phyloP scores from a whole-genome alignment of 2,797 vertebrate genomes.

The Pelodytes ibericus region DNA sequence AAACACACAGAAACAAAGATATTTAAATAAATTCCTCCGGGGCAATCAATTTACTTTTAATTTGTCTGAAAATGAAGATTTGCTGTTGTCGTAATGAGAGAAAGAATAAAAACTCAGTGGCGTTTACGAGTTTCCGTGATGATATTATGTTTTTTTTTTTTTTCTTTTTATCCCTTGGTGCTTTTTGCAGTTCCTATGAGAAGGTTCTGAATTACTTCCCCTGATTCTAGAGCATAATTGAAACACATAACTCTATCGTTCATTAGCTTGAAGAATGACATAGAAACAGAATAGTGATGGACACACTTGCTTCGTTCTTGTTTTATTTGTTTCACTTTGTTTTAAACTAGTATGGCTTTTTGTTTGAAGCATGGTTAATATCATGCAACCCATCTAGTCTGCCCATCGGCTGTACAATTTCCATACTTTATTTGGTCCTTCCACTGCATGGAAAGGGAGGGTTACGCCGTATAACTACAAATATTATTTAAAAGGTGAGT shows the following conservation, averaged over 20 bases:
- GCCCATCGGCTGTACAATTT: too few relatives aligned
- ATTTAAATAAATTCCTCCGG: constrained; percentile 77
- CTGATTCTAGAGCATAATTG: constrained; percentile 29
- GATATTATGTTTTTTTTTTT: constrained; percentile 69
- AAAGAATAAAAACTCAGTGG: constrained; percentile 85
- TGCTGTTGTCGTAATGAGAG: constrained; percentile 76
- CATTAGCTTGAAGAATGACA: constrained; percentile 12
- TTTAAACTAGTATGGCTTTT: neutral
- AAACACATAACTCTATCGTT: constrained; percentile 20
- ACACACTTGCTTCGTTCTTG: too few relatives aligned
- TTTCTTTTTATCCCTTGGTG: constrained; percentile 78
- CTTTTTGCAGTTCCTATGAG: constrained; percentile 78
- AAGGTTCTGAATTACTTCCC: constrained; percentile 21
- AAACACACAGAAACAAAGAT: constrained; percentile 75
- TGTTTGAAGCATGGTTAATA: too few relatives aligned
- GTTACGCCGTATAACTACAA: too few relatives aligned
- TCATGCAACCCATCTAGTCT: too few relatives aligned
- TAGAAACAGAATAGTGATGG: constrained; percentile 1
- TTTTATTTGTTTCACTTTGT: neutral
- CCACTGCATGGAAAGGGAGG: too few relatives aligned
- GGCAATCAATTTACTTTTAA: constrained; percentile 86
- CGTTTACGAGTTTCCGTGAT: constrained; percentile 87
- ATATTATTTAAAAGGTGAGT: too few relatives aligned
- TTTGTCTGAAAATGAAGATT: constrained; percentile 81
- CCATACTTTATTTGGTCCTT: too few relatives aligned